Conservation (phyloP, 2,113 vertebrate genomes). For the Pelusios castaneus region DNA sequence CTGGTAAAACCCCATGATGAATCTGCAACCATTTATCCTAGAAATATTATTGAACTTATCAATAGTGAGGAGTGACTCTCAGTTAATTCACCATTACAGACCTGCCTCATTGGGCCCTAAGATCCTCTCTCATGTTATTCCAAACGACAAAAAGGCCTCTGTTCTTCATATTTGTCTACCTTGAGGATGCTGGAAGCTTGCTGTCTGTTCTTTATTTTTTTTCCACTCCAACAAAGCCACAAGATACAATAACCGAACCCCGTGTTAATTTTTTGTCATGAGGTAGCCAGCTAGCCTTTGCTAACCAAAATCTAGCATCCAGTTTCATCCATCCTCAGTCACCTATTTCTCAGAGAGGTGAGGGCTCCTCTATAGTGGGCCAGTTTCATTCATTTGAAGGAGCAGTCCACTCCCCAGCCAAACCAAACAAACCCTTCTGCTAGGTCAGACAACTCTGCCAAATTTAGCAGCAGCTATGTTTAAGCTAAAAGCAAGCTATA, state of each 20-base stretch:
- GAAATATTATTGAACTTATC: neutral
- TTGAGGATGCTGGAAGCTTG: neutral
- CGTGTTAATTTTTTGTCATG: neutral
- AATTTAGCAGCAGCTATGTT: neutral
- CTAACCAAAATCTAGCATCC: neutral
- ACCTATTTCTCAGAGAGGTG: neutral
- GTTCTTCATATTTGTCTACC: neutral
- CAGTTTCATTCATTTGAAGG: neutral
- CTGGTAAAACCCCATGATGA: neutral
- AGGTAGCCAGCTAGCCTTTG: neutral
- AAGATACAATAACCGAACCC: neutral
- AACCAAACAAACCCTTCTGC: neutral
- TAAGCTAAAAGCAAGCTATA: neutral
- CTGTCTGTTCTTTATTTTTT: neutral
- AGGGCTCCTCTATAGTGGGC: neutral
- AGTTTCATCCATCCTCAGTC: neutral
- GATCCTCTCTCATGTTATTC: neutral
- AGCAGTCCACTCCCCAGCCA: neutral
- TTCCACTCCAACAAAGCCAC: neutral
- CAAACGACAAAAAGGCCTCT: rapidly evolving
- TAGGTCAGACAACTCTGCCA: neutral
- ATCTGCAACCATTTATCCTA: neutral
- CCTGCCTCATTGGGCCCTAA: rapidly evolving
- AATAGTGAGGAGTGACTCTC: neutral
- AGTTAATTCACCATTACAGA: rapidly evolving